Percentiles rank a stretch among this genome's conserved stretches.
These are phyloP conservation scores for Dermochelys coriacea DNA, from an alignment of 2,797 vertebrate genomes.

Conservation along the genomic window DNA sequence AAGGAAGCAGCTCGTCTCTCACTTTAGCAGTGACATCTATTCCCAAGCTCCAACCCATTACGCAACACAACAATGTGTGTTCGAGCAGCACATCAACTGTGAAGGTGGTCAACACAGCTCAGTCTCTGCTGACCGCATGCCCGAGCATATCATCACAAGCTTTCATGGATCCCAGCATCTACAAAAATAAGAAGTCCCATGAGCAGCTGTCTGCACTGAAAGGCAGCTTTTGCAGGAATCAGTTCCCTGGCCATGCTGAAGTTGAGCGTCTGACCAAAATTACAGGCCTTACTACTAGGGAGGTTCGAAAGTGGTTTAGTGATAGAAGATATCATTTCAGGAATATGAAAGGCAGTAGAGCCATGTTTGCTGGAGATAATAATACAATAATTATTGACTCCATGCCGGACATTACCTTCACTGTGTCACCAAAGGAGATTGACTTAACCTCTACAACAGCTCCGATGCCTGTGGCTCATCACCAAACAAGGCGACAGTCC, in stretches of 20 bases:
- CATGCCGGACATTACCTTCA: constrained; percentile 79
- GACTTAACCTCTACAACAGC: constrained; percentile 48
- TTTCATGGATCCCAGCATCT: constrained; percentile 88
- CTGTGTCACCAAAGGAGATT: constrained; percentile 77
- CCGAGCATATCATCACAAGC: constrained; percentile 82
- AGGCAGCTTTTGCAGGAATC: constrained; percentile 91
- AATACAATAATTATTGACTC: constrained; percentile 78
- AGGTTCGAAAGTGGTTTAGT: constrained; percentile 99
- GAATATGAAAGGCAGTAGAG: constrained; percentile 81
- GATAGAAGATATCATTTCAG: constrained; percentile 96
- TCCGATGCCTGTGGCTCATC: constrained; percentile 61
- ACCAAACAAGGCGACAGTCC: constrained; percentile 85
- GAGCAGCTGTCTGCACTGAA: constrained; percentile 93
- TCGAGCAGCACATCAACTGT: constrained; percentile 79
- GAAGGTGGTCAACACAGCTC: constrained; percentile 79
- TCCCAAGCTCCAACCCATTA: constrained; percentile 85
- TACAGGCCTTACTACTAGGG: constrained; percentile 92
- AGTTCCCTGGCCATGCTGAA: constrained; percentile 95
- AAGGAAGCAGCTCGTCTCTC: constrained; percentile 89
- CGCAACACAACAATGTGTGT: constrained; percentile 85
- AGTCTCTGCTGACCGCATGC: constrained; percentile 83
- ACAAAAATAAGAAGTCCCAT: constrained; percentile 96
- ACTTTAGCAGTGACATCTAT: constrained; percentile 87
- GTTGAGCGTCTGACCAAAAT: constrained; percentile 92
- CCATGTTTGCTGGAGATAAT: constrained; percentile 73